These are phyloP conservation scores for pig (Sus scrofa) DNA, from an alignment of 2,113 vertebrate genomes.

Conservation along the genomic window T2T-Sscrofa CM000829.6:40253501-40254000, in stretches of 20 bases:
- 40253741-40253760: not conserved
- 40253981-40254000: not conserved
- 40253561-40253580: not conserved
- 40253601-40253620: not conserved
- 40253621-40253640: not conserved
- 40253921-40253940: not conserved
- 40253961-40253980: constrained; percentile 42
- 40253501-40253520: not conserved
- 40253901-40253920: not conserved
- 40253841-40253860: not conserved
- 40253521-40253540: not conserved
- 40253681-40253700: not conserved
- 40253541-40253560: not conserved
- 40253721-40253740: not conserved
- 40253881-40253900: not conserved
- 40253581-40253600: not conserved
- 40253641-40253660: not conserved
- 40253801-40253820: not conserved
- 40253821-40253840: not conserved
- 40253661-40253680: not conserved
- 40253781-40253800: not conserved
- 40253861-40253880: not conserved
- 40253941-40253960: not conserved
- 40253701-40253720: not conserved
- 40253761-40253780: not conserved